Evolutionary conservation across 2,797 vertebrate species (phyloP).

Genomic region (Nyctalus aviator): DNA sequence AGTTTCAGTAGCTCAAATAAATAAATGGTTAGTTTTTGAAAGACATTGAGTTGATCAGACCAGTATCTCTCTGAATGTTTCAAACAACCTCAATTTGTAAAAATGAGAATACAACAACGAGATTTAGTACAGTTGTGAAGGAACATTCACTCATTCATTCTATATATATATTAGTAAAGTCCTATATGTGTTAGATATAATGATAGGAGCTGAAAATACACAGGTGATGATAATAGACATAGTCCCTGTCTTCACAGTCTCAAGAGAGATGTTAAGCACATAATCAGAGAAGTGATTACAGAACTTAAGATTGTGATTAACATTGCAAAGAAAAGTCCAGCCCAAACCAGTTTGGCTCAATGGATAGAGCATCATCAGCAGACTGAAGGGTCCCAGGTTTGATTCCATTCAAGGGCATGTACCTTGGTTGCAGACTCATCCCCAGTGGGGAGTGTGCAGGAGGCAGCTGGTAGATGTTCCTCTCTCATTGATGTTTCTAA

Average conservation of each 20-base stretch:
- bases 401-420: too few species aligned
- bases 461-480: too few species aligned
- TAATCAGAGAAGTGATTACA: not conserved
- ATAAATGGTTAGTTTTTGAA: slow-evolving; percentile 33
- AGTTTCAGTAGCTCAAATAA: slow-evolving; percentile 34
- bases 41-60: slow-evolving; percentile 36
- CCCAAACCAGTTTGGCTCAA: too few species aligned
- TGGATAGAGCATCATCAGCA: too few species aligned
- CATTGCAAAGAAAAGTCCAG: not conserved
- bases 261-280: slow-evolving; percentile 2
- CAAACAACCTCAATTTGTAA: slow-evolving; percentile 9
- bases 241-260: not conserved
- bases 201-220: not conserved
- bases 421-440: too few species aligned
- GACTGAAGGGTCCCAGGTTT: too few species aligned
- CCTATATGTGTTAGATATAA: not conserved
- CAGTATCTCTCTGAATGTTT: not conserved
- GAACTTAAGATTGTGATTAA: slow-evolving; percentile 49
- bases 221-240: not conserved
- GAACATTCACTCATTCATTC: not conserved
- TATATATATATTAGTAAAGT: not conserved
- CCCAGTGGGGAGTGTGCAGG: too few species aligned
- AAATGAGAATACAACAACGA: not conserved
- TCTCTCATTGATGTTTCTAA: too few species aligned
- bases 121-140: not conserved